Conservation (phyloP, 1,140 invertebrate genomes). For the Aphis gossypii region DNA sequence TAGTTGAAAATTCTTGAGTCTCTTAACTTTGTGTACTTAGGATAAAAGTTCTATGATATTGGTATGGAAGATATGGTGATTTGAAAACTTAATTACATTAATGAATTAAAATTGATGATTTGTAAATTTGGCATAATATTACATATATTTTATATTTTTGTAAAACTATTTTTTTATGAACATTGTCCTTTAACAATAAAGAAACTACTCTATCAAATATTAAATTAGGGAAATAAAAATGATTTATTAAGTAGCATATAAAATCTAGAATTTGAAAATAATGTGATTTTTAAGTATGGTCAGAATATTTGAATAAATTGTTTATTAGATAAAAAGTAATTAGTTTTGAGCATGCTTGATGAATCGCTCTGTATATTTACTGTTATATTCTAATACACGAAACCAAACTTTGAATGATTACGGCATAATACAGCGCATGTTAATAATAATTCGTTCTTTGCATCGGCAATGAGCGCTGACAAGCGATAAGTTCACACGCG, state of each 20-base stretch:
- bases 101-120: not conserved
- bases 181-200: too few species aligned
- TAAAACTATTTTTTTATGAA: too few species aligned
- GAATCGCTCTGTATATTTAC: not conserved
- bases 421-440: not conserved
- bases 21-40: not conserved
- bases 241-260: too few species aligned
- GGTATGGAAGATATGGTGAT: not conserved
- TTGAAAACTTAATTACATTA: not conserved
- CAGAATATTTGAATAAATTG: not conserved
- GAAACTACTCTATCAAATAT: too few species aligned
- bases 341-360: not conserved
- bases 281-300: too few species aligned
- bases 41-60: not conserved
- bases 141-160: too few species aligned
- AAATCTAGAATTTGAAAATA: not conserved
- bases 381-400: not conserved
- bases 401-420: not conserved
- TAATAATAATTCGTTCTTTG: not conserved
- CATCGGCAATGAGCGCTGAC: not conserved
- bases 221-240: too few species aligned
- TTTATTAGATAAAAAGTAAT: not conserved
- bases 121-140: not conserved
- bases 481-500: constrained; percentile 1
- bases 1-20: not conserved